These are phyloP conservation scores for Meleagris gallopavo DNA, from an alignment of 2,113 vertebrate species.

Conservation along the genomic window DNA sequence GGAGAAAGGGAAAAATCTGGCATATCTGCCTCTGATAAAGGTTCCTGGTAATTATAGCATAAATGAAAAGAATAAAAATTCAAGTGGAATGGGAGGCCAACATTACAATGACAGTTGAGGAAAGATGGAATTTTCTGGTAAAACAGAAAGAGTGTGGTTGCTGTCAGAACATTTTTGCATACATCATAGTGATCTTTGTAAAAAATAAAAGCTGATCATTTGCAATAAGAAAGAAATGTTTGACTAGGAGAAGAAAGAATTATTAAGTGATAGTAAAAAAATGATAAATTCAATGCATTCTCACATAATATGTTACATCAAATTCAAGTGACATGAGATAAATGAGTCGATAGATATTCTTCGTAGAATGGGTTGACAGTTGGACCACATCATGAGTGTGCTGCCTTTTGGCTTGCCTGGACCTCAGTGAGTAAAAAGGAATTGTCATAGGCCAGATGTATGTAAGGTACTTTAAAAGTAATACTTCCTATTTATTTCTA, in stretches of 20 bases:
- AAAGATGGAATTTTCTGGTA: background rate
- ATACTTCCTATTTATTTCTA: no score
- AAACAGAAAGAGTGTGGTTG: background rate
- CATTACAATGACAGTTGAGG: background rate
- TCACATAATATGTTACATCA: background rate
- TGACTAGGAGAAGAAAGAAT: background rate
- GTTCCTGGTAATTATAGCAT: background rate
- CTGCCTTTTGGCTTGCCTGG: no score
- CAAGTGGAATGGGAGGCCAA: background rate
- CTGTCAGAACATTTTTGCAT: background rate
- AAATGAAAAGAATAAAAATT: background rate
- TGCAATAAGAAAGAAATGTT: background rate
- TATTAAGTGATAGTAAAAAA: background rate
- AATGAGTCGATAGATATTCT: rapidly evolving
- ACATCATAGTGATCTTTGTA: background rate
- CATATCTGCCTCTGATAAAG: background rate
- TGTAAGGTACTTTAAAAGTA: no score
- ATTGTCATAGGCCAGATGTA: no score
- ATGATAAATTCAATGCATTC: background rate
- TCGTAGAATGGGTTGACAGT: background rate
- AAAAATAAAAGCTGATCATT: background rate
- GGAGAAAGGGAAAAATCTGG: background rate
- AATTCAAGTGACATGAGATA: background rate
- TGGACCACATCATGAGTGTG: no score
- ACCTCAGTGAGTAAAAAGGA: no score